A percentile compares a stretch with the other conserved stretches of the same genome.
phyloP scores from a whole-genome alignment of 2,888 invertebrate species.

The Campoletis raptor region DNA sequence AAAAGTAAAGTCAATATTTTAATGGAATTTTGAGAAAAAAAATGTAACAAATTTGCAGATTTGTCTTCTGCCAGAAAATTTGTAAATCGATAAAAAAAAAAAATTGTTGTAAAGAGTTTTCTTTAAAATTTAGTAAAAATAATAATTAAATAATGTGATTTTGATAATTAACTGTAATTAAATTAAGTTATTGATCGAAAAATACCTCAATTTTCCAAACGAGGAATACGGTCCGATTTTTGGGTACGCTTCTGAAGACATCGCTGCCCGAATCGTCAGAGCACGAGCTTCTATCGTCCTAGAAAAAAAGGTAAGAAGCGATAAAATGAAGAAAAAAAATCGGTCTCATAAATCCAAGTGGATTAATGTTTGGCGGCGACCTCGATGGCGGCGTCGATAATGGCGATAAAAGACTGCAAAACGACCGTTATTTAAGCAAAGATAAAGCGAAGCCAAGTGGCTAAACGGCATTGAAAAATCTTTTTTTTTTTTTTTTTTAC shows the following conservation, averaged over 20 bases:
- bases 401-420: not conserved
- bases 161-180: not conserved
- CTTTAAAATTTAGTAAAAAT: not conserved
- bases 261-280: conserved; percentile 82
- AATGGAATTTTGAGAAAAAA: too few relatives aligned
- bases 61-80: too few relatives aligned
- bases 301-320: not conserved
- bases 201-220: conserved; percentile 95
- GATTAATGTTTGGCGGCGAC: not conserved
- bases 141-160: not conserved
- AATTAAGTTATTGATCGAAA: not conserved
- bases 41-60: too few relatives aligned
- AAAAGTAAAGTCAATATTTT: too few relatives aligned
- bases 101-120: too few relatives aligned
- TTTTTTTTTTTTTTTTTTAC: conserved; percentile 30
- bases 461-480: not conserved
- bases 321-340: not conserved
- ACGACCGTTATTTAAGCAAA: conserved; percentile 6
- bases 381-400: conserved; percentile 9
- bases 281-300: conserved; percentile 81
- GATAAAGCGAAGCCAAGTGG: not conserved
- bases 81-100: too few relatives aligned
- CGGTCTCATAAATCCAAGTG: not conserved
- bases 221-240: conserved; percentile 92
- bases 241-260: conserved; percentile 93